phyloP scores from a whole-genome alignment of 2,888 invertebrate species.

The Noctua comes region DNA sequence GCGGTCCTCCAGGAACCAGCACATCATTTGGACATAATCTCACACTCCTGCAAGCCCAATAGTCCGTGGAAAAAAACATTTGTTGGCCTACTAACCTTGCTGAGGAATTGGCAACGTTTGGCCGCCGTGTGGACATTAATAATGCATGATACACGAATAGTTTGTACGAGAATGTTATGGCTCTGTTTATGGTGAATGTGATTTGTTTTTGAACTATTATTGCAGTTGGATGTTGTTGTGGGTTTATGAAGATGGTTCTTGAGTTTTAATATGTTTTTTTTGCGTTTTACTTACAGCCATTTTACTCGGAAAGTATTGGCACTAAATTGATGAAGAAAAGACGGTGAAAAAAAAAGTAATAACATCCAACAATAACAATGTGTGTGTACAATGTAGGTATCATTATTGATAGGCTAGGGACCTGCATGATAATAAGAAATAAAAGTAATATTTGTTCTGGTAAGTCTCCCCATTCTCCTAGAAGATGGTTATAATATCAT shows the following conservation, averaged over 20 bases:
- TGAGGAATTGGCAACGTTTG: conserved; percentile 48
- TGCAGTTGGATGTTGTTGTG: conserved; percentile 23
- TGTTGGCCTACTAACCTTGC: conserved; percentile 67
- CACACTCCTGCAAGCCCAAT: conserved; percentile 72
- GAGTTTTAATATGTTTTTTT: neutral
- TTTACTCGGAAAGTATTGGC: neutral
- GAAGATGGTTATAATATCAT: neutral
- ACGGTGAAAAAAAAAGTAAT: neutral
- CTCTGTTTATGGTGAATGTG: conserved; percentile 44
- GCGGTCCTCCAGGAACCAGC: conserved; percentile 73
- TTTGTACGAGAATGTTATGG: conserved; percentile 44
- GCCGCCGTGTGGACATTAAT: conserved; percentile 48
- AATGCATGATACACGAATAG: conserved; percentile 53
- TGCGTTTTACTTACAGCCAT: neutral
- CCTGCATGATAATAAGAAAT: too few relatives aligned
- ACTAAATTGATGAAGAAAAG: neutral
- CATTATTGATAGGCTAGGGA: too few relatives aligned
- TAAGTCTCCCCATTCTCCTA: neutral
- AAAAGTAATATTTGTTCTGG: neutral
- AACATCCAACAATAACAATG: too few relatives aligned
- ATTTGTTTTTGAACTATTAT: conserved; percentile 50
- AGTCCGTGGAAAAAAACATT: conserved; percentile 73
- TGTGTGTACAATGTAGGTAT: too few relatives aligned
- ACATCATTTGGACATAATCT: conserved; percentile 77
- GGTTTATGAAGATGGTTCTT: conserved; percentile 1